Conservation (phyloP, 2,888 invertebrate species). For the Brachypalpus laphriformis region DNA sequence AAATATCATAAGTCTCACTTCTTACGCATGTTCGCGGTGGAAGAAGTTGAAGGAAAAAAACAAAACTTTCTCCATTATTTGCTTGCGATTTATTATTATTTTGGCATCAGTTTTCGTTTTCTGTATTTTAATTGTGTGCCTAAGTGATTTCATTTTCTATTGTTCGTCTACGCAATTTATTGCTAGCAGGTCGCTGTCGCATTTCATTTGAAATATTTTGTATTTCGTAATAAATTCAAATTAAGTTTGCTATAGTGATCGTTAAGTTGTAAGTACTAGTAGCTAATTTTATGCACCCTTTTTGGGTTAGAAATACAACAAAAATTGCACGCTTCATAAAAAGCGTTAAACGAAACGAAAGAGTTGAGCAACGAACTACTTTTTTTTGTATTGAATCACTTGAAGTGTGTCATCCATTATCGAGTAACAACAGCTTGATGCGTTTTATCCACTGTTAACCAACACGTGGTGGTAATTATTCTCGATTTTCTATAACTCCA, state of each 20-base stretch:
- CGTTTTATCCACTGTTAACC: background rate
- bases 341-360: conserved; percentile 16
- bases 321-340: conserved; percentile 3
- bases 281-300: conserved; percentile 23
- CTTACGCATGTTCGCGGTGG: conserved; percentile 16
- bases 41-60: conserved; percentile 1
- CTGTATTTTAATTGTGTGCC: conserved; percentile 21
- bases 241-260: background rate
- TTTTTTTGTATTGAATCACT: background rate
- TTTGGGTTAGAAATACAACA: background rate
- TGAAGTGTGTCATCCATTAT: conserved; percentile 4
- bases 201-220: background rate
- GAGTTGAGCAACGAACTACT: conserved; percentile 41
- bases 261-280: background rate
- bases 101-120: conserved; percentile 48
- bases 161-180: conserved; percentile 24
- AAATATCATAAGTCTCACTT: conserved; percentile 47
- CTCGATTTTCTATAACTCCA: background rate
- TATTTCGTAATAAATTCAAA: conserved; percentile 26
- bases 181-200: background rate
- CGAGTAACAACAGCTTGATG: background rate
- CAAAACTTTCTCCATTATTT: conserved; percentile 57
- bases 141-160: conserved; percentile 37
- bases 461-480: background rate
- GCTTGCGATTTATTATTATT: conserved; percentile 24